phyloP scores from a whole-genome alignment of 2,888 invertebrate genomes.

The Chrysotoxum bicinctum region DNA sequence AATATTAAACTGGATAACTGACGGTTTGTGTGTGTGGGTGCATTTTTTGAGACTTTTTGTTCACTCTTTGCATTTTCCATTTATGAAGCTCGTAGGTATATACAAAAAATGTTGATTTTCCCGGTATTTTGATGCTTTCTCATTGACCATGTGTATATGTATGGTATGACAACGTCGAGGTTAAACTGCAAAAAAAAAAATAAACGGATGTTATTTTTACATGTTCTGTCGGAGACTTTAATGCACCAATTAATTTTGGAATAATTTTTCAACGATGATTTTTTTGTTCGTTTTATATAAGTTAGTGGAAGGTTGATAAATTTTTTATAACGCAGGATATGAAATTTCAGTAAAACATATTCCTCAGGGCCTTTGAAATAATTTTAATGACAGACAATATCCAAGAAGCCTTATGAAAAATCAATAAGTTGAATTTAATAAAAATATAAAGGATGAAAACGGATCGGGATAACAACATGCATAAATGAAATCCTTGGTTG shows the following conservation, averaged over 20 bases:
- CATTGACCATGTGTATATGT: not conserved
- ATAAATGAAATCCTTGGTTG: not conserved
- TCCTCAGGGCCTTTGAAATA: not conserved
- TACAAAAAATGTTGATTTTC: not conserved
- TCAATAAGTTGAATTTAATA: not conserved
- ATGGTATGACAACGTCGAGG: not conserved
- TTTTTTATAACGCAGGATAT: conserved; percentile 2
- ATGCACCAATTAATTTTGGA: conserved; percentile 15
- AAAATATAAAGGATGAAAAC: not conserved
- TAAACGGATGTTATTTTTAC: not conserved
- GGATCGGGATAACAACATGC: not conserved
- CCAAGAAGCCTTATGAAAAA: not conserved
- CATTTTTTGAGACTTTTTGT: not conserved
- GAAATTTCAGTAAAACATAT: not conserved
- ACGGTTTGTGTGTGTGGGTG: not conserved
- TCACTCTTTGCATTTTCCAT: conserved; percentile 9
- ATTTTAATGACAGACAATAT: not conserved
- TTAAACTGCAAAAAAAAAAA: not conserved
- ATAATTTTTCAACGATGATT: not conserved
- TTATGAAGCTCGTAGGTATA: not conserved
- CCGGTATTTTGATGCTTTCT: not conserved
- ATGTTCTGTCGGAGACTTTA: not conserved
- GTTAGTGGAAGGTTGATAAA: not conserved
- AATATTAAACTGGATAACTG: conserved; percentile 9
- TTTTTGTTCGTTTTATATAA: not conserved